A percentile compares a stretch with the other conserved stretches of the same genome.
These are phyloP conservation scores for Drosophila cognata DNA, from an alignment of 2,888 invertebrate genomes.

Conservation along the genomic window DNA sequence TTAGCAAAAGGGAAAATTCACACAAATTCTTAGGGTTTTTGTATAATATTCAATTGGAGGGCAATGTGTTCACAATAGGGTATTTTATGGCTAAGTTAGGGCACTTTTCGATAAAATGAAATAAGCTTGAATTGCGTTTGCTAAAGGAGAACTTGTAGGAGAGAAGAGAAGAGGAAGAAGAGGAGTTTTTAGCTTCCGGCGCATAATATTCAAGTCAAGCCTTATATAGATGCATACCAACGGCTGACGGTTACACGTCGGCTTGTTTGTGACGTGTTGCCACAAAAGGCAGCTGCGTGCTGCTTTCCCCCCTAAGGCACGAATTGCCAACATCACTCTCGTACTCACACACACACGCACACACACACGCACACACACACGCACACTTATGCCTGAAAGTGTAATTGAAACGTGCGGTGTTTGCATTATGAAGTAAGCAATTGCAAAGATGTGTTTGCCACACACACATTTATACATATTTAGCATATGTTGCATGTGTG, in stretches of 20 bases:
- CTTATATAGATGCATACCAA: background rate
- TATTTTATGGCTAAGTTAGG: background rate
- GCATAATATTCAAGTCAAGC: background rate
- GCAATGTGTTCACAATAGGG: accelerated
- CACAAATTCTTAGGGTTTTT: background rate
- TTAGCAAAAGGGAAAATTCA: background rate
- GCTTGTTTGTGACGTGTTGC: slow-evolving; percentile 2
- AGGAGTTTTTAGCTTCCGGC: background rate
- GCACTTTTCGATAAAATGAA: background rate
- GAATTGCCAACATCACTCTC: slow-evolving; percentile 16
- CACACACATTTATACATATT: background rate
- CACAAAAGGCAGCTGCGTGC: slow-evolving; percentile 24
- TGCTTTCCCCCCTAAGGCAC: slow-evolving; percentile 12
- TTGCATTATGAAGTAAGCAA: slow-evolving; percentile 30
- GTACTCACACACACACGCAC: background rate
- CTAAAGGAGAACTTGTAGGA: background rate
- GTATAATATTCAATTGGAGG: background rate
- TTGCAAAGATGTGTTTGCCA: slow-evolving; percentile 15
- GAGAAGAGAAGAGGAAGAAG: background rate
- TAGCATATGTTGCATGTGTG: background rate
- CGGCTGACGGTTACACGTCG: slow-evolving; percentile 8
- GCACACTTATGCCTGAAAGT: slow-evolving; percentile 3
- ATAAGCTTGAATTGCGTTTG: background rate
- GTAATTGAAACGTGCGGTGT: slow-evolving; percentile 34
- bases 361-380: background rate